Evolutionary conservation across 2,797 vertebrate species (phyloP).

Genomic region (Melanogrammus aeglefinus): DNA sequence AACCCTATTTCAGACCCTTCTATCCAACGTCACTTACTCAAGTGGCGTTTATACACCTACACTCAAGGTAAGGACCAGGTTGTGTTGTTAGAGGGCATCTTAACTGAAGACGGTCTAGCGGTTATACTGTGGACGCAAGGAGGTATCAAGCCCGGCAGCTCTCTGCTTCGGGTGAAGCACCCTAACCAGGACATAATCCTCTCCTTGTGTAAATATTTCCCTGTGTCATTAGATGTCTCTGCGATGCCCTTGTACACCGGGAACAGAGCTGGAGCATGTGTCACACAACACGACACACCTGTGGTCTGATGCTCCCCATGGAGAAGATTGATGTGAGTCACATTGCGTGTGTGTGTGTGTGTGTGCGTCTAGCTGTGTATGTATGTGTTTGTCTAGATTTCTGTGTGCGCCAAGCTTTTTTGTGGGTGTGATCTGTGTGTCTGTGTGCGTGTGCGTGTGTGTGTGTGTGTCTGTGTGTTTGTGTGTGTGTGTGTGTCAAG

Average conservation of each 20-base stretch:
- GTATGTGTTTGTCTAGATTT: background rate
- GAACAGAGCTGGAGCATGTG: too few relatives aligned
- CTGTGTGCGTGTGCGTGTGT: too few relatives aligned
- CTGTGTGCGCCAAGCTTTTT: background rate
- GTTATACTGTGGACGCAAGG: too few relatives aligned
- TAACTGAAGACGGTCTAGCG: background rate
- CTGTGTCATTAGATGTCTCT: background rate
- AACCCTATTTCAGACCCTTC: too few relatives aligned
- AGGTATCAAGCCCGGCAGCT: background rate
- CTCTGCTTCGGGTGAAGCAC: background rate
- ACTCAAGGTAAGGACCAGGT: too few relatives aligned
- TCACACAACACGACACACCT: conserved; percentile 10
- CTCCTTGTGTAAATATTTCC: background rate
- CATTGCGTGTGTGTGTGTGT: conserved; percentile 16
- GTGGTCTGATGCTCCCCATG: conserved; percentile 8
- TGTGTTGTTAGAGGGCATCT: background rate
- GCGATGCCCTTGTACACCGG: background rate
- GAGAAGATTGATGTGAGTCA: background rate
- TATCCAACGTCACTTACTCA: too few relatives aligned
- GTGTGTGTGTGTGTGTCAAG: conserved; percentile 8
- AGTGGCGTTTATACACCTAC: too few relatives aligned
- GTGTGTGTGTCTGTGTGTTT: background rate
- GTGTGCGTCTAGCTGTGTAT: too few relatives aligned
- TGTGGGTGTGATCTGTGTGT: too few relatives aligned
- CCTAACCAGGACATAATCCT: too few relatives aligned